These are phyloP conservation scores for Caenorhabditis macrosperma DNA, from an alignment of 2,888 invertebrate species.

Conservation along the genomic window DNA sequence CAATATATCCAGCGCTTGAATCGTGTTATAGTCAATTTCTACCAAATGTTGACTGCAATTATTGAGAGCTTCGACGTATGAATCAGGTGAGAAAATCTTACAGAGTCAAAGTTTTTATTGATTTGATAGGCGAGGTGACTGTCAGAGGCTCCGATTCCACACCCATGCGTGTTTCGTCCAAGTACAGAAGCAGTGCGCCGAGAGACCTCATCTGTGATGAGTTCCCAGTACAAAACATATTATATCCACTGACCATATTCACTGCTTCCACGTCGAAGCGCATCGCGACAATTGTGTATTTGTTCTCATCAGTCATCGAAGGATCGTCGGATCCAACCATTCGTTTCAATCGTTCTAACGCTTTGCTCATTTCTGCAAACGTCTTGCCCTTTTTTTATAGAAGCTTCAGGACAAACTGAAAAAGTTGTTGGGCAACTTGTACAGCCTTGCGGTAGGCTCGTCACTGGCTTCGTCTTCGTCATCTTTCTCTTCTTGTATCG, in stretches of 20 bases:
- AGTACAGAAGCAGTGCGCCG: conserved; percentile 75
- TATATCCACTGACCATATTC: conserved; percentile 30
- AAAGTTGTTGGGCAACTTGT: conserved; percentile 41
- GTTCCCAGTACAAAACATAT: background rate
- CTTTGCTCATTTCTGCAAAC: conserved; percentile 29
- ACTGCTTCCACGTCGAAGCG: conserved; percentile 47
- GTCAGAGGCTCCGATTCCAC: conserved; percentile 71
- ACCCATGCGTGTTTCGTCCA: conserved; percentile 75
- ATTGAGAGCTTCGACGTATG: background rate
- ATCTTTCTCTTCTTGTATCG: conserved; percentile 1
- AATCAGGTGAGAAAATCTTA: conserved; percentile 11
- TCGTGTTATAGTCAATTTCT: conserved; percentile 74
- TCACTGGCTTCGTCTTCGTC: conserved; percentile 17
- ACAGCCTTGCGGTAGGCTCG: conserved; percentile 17
- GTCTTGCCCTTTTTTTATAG: background rate
- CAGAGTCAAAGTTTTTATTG: conserved; percentile 65
- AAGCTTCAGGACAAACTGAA: conserved; percentile 19
- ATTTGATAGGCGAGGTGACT: conserved; percentile 67
- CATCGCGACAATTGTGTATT: conserved; percentile 27
- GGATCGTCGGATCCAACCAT: conserved; percentile 26
- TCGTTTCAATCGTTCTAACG: conserved; percentile 32
- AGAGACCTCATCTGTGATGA: conserved; percentile 70
- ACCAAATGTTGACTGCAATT: conserved; percentile 73
- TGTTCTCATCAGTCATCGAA: conserved; percentile 30
- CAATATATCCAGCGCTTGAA: conserved; percentile 87